Base-by-base conservation (phyloP, 2,113 vertebrate species). In the Lamprologus lemairii region DNA sequence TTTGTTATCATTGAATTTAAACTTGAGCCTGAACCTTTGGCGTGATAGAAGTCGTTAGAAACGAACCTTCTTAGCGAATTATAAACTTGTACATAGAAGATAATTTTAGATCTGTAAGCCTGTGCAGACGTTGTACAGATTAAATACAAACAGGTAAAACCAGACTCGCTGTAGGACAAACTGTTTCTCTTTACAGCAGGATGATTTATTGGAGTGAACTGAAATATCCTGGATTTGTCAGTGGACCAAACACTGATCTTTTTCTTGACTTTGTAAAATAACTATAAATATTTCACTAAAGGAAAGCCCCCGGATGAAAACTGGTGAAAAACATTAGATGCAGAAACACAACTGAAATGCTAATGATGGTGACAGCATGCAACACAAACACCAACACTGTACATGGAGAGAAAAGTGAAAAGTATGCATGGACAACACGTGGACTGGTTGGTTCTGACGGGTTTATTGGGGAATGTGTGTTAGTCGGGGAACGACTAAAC, bases 281-380 rank as follows among this genome's bases (percentile, higher is more conserved):
- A 40, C 35, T 68, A 68, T 0, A 14, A 40, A 0, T 21, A 40
- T 68, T 26, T 73, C 14, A 73, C 23, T 47, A 28, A 78, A 78
- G 71, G 45, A 49, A 65, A 90, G 63, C 33, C 83, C 58, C 86
- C 83, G 89, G 81, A 65, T 83, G 68, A 81, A 87, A 84, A 88
- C 6, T 9, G 19, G 28, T 58, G 82, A 68, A 79, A 60, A 87
- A 84, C 49, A 90, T 80, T 84, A 79, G 63, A 80, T 87, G 81
- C 45, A 80, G 55, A 89, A 75, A 83, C 49, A 88, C 5, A 75
- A 63, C 71, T 87, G 37, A 81, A 89, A 88, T 51, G 28, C 93
- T 93, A 93, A 95, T 91, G 94, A 97, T 96, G 96, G 80, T 88
- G 84, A 28, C 68, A 90, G 94, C 97, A 97, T 97, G 97, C 95